Base-by-base conservation (phyloP, 2,888 invertebrate species). In the Opisthograptis luteolata region DNA sequence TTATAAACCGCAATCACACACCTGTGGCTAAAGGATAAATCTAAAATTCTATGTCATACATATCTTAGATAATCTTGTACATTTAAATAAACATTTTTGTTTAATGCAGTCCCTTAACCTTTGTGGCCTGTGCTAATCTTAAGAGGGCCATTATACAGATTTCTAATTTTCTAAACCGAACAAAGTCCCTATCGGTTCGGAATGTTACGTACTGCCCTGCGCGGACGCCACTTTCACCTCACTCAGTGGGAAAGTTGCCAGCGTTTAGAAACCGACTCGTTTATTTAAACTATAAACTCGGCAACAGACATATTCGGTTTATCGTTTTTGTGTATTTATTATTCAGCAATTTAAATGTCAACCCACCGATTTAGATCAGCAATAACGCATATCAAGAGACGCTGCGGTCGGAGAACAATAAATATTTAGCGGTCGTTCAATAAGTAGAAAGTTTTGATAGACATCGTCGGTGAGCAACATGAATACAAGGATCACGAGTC, bases 201-300 rank as follows among this genome's bases (percentile, higher is more conserved):
- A 82, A 83, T 81, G 84, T 81, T 78, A 77, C 75, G 79, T 75
- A 73, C 68, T 73, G 81, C 78, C 78, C 73, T 57, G 61, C 68
- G 70, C 78, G 71, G 73, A 75, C 76, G 78, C 77, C 76, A 88
- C 88, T 89, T 88, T 88, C 89, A 81, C 88, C 87, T 66, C 70
- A 70, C 77, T 65, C 71, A 74, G 77, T 79, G 86, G 76, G 88
- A 88, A 88, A 88, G 88, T 84, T 75, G 80, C 76, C 76, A 76
- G 76, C 78, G 77, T 80, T 83, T 84, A 87, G 84, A 86, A 84
- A 82, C 73, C 71, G 69, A 75, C 73, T 71, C 78, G 71, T 78
- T 78, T 74, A 76, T 71, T 75, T 70, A 73, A 76, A 66, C 60
- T 59, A 63, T 54, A 59, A 60, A 52, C 48, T 53, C 55, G 45